phyloP scores from a whole-genome alignment of 2,113 vertebrate species.

The Empidonax alnorum region DNA sequence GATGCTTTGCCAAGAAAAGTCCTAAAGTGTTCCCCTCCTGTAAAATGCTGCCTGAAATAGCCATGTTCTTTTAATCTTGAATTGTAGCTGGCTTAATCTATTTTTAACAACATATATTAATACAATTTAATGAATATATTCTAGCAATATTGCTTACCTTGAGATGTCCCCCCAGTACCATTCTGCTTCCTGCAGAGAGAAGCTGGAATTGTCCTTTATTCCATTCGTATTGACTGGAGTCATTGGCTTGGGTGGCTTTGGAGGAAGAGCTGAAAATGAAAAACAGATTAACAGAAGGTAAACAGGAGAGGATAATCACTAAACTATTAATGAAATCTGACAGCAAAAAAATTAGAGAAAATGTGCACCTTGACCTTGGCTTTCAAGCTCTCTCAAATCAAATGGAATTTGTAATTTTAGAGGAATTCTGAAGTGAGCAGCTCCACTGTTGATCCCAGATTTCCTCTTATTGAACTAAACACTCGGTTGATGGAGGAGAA shows the following conservation, averaged over 20 bases:
- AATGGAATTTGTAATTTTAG: neutral
- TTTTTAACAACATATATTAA: neutral
- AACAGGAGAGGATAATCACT: neutral
- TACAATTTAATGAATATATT: neutral
- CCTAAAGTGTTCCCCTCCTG: neutral
- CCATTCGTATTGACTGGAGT: constrained; percentile 83
- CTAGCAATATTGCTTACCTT: constrained; percentile 79
- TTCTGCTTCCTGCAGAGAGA: constrained; percentile 88
- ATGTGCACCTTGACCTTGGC: neutral
- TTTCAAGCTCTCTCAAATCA: neutral
- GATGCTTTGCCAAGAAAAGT: neutral
- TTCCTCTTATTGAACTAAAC: neutral
- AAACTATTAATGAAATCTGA: neutral
- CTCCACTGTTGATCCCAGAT: neutral
- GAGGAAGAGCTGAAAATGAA: constrained; percentile 87
- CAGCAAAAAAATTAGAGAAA: neutral
- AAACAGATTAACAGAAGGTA: constrained; percentile 18
- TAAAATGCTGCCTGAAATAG: neutral
- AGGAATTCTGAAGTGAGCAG: neutral
- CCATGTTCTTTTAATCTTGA: neutral
- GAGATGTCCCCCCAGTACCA: constrained; percentile 98
- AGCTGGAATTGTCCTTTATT: constrained; percentile 78
- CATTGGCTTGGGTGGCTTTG: constrained; percentile 88
- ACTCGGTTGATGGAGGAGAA: neutral
- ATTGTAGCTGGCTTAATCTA: neutral